These are phyloP conservation scores for Carcina quercana DNA, from an alignment of 2,888 invertebrate genomes.

Conservation along the genomic window DNA sequence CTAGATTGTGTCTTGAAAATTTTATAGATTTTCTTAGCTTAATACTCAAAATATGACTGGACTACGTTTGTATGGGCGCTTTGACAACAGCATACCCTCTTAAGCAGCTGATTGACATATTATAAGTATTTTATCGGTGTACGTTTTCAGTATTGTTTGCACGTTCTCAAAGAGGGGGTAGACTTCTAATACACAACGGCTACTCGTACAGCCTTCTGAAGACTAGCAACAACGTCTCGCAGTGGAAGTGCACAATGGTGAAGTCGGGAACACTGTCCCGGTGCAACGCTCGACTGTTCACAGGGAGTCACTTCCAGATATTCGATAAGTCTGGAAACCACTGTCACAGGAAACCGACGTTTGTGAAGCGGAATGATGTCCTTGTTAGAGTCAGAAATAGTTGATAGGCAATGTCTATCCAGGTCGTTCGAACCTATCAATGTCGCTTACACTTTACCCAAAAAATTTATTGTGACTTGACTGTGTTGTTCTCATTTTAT, in stretches of 20 bases:
- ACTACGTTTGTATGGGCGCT: too few relatives aligned
- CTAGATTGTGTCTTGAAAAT: too few relatives aligned
- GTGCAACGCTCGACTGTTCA: slow-evolving; percentile 41
- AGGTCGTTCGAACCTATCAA: too few relatives aligned
- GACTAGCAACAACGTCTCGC: slow-evolving; percentile 23
- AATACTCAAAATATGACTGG: too few relatives aligned
- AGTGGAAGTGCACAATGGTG: slow-evolving; percentile 49
- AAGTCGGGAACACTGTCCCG: slow-evolving; percentile 34
- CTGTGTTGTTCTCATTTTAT: too few relatives aligned
- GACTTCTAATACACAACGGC: slow-evolving; percentile 37
- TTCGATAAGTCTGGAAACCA: slow-evolving; percentile 27
- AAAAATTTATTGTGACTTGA: too few relatives aligned
- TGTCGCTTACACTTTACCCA: too few relatives aligned
- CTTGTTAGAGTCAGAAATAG: slow-evolving; percentile 26
- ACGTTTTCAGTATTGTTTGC: slow-evolving; percentile 41
- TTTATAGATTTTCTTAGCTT: too few relatives aligned
- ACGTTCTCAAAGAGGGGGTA: slow-evolving; percentile 42
- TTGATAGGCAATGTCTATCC: too few relatives aligned
- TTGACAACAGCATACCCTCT: too few relatives aligned
- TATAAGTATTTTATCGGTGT: too few relatives aligned
- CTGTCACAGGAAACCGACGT: slow-evolving; percentile 34
- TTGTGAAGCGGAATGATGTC: slow-evolving; percentile 29
- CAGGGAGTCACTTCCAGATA: slow-evolving; percentile 26
- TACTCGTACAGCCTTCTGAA: slow-evolving; percentile 36
- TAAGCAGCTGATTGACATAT: too few relatives aligned